A percentile compares a stretch with the other conserved stretches of the same genome.
Evolutionary conservation across 2,888 invertebrate species (phyloP).

Genomic region (Patella ulyssiponensis): DNA sequence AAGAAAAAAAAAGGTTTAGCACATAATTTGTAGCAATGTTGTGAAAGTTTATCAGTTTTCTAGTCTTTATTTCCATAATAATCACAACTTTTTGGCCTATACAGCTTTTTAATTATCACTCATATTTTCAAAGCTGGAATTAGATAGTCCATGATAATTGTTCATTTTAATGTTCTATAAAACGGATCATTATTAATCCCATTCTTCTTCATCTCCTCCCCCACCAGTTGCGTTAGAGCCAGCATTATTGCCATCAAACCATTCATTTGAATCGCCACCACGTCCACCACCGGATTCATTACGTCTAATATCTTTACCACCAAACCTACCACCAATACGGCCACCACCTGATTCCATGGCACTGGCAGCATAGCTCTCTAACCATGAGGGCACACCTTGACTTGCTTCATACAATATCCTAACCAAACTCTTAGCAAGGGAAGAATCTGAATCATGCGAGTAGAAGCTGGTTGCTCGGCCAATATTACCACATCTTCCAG

Average conservation of each 20-base stretch:
- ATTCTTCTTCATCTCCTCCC: slow-evolving; percentile 55
- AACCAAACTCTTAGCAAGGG: slow-evolving; percentile 78
- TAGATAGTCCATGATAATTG: too few relatives aligned
- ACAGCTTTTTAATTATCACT: too few relatives aligned
- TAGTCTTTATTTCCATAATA: too few relatives aligned
- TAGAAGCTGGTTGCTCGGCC: slow-evolving; percentile 75
- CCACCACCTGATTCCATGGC: slow-evolving; percentile 55
- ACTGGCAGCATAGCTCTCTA: slow-evolving; percentile 73
- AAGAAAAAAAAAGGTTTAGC: too few relatives aligned
- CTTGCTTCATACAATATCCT: slow-evolving; percentile 83
- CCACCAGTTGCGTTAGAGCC: slow-evolving; percentile 37
- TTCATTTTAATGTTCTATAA: too few relatives aligned
- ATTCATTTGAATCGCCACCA: slow-evolving; percentile 34
- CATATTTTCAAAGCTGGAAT: too few relatives aligned
- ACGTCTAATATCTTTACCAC: slow-evolving; percentile 62
- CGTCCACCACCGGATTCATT: slow-evolving; percentile 27
- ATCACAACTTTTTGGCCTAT: too few relatives aligned
- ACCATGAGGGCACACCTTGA: slow-evolving; percentile 86
- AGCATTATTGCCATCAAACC: slow-evolving; percentile 43
- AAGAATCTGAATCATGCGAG: slow-evolving; percentile 74
- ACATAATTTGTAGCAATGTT: too few relatives aligned
- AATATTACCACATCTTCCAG: slow-evolving; percentile 98
- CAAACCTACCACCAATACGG: slow-evolving; percentile 70
- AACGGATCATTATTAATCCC: slow-evolving; percentile 37
- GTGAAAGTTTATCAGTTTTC: too few relatives aligned